Conservation (phyloP, 2,113 vertebrate species). For the human (Homo sapiens) region DNA sequence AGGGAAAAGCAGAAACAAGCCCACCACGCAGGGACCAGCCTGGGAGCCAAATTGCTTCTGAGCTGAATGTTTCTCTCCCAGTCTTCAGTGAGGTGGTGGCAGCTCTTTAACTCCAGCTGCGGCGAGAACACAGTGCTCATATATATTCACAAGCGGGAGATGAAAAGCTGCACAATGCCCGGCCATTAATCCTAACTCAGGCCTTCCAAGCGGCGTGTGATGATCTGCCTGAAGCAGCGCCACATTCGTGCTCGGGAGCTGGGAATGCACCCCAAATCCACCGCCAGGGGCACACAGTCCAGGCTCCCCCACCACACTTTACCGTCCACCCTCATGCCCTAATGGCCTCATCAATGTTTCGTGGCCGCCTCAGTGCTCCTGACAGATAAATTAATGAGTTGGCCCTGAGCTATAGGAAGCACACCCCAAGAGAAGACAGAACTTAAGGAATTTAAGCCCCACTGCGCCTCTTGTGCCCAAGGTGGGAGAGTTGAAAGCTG, state of each 20-base stretch:
- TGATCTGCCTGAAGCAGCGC: neutral
- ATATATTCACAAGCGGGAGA: neutral
- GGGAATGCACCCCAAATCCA: neutral
- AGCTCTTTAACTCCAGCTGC: slow-evolving; percentile 3
- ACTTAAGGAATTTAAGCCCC: neutral
- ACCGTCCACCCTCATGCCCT: neutral
- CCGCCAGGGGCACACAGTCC: neutral
- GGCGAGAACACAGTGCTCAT: accelerated
- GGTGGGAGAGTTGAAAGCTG: neutral
- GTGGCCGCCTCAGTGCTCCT: neutral
- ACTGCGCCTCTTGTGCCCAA: neutral
- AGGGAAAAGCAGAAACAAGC: neutral
- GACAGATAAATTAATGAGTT: slow-evolving; percentile 73
- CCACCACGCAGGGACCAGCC: accelerated
- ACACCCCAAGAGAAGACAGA: neutral
- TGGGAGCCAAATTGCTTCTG: neutral
- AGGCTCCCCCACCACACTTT: neutral
- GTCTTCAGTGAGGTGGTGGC: neutral
- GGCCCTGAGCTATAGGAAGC: accelerated
- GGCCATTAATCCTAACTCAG: neutral
- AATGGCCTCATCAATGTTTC: slow-evolving; percentile 37
- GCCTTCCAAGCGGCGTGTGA: accelerated
- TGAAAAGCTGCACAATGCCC: neutral
- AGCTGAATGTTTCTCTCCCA: neutral
- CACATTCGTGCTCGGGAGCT: neutral